Percentiles rank a stretch among this genome's conserved stretches.
Evolutionary conservation across 2,888 invertebrate species (phyloP).

Genomic region (Norana najaformis): DNA sequence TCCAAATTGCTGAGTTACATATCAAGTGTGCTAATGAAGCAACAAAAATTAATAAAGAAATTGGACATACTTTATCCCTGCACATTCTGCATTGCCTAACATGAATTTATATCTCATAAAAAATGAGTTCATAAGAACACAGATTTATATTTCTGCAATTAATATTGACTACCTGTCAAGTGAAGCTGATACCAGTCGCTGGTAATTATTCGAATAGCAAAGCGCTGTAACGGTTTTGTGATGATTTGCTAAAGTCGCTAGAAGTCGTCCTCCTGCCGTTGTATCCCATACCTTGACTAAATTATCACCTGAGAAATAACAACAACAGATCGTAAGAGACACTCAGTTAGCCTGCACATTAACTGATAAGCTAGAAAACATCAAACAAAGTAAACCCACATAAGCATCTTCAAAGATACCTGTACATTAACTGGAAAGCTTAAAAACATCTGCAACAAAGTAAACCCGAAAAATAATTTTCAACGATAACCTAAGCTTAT

Average conservation of each 20-base stretch:
- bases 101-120: no score
- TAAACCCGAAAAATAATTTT: neutral
- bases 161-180: constrained; percentile 72
- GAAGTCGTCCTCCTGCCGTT: constrained; percentile 76
- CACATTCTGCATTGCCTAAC: no score
- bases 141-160: no score
- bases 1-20: no score
- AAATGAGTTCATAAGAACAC: no score
- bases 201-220: constrained; percentile 78
- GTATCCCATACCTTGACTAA: constrained; percentile 92
- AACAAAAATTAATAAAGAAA: no score
- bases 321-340: neutral
- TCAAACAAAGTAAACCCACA: neutral
- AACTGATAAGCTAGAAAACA: neutral
- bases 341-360: constrained; percentile 29
- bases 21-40: no score
- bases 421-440: no score
- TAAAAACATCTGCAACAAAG: no score
- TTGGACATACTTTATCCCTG: no score
- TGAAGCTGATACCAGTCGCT: constrained; percentile 83
- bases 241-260: constrained; percentile 85
- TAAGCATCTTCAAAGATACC: no score
- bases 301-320: constrained; percentile 74
- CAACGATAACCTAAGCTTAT: neutral
- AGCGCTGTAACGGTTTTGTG: constrained; percentile 92